Base-by-base conservation (phyloP, 1,140 invertebrate species). In the Atta texana region DNA sequence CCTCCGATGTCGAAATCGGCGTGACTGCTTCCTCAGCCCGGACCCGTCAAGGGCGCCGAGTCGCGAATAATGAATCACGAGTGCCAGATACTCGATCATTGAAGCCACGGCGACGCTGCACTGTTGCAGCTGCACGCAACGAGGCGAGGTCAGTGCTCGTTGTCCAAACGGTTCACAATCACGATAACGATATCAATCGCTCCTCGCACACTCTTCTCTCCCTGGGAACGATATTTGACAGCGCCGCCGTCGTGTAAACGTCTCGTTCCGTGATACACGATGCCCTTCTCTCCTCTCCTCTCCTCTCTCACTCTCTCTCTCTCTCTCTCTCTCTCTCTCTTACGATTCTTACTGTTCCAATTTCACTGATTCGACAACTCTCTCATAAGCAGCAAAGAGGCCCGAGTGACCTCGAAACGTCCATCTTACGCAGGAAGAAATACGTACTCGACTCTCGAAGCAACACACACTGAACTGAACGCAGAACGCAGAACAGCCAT, bases 1-100 rank as follows among this genome's bases (percentile, higher is more conserved):
- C 80, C 80, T 84, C 68, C 53, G 69, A 84, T 74, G 68, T 84
- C 39, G 80, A 74, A 84, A 84, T 84, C 69, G 51, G 55, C 49
- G 31, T 16, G 80, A 34, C 12, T 74, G 31, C 55, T 12, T 82
- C 80, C 80, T 59, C 68, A 1, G 12, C 66, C 21, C 16, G 64
- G 31, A 59, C 10, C 57, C 18, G 61, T 44, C 80, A 44, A 44
- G 39, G 39, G 8, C 31, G 61, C 76, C 80, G 31, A 72, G 24
- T 39, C 39, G 55, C 39, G 69, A 84, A 31, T 18, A 51, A 74
- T 61, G 69, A 84, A 39, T 84, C 80, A 84, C 69, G 12, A 3
- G 28, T n/a, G 14, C 57, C 80, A 24, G 68, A 61, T 71, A n/a
- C 34, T n/a, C 34, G 55, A 75, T 84, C 80, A 84, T 84, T 51